Conservation (phyloP, 2,113 vertebrate species). For the Canis aureus region DNA sequence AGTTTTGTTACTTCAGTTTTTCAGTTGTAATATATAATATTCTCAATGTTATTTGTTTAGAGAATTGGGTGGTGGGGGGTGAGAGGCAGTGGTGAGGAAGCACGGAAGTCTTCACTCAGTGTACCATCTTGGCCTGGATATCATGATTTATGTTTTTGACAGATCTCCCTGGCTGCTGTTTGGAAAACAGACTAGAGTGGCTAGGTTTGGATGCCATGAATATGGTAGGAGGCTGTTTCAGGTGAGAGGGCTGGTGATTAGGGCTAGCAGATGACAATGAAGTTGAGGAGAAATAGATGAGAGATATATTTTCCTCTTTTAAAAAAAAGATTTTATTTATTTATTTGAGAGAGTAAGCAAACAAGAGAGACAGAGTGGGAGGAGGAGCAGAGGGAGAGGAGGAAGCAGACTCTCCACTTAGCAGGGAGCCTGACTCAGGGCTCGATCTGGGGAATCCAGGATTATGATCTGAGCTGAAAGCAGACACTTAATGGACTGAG, state of each 20-base stretch:
- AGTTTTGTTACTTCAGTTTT: not conserved
- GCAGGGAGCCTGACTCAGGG: too few relatives aligned
- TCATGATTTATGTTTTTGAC: slow-evolving; percentile 33
- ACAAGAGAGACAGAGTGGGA: too few relatives aligned
- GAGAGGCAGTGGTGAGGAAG: not conserved
- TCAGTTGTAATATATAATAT: not conserved
- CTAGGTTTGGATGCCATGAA: not conserved
- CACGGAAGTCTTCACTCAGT: not conserved
- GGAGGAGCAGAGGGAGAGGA: too few relatives aligned
- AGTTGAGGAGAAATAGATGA: not conserved
- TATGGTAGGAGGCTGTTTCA: not conserved
- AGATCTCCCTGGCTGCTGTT: not conserved
- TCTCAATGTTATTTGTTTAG: not conserved
- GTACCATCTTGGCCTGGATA: not conserved
- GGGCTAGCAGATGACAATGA: not conserved
- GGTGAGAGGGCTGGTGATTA: not conserved
- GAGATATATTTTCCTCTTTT: not conserved
- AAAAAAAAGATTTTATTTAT: too few relatives aligned
- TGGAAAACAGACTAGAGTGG: not conserved
- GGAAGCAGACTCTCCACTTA: too few relatives aligned
- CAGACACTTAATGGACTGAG: too few relatives aligned
- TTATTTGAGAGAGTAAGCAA: too few relatives aligned
- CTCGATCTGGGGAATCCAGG: too few relatives aligned
- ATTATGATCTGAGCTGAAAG: too few relatives aligned
- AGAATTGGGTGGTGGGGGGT: not conserved